These are phyloP conservation scores for Melipona bicolor DNA, from an alignment of 2,888 invertebrate species.

Conservation along the genomic window DNA sequence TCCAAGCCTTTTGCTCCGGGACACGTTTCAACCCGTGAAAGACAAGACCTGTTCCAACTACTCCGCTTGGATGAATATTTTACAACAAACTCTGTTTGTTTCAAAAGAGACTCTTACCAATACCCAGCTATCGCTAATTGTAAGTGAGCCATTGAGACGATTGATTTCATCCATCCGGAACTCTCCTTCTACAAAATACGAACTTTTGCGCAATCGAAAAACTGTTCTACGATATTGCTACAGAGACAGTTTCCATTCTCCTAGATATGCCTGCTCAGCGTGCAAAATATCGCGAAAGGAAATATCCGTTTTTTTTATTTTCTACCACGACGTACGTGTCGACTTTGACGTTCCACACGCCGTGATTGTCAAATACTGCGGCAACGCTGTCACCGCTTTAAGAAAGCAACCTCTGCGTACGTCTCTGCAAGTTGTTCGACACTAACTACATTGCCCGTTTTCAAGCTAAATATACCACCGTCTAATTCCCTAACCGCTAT, in stretches of 20 bases:
- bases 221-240: no score
- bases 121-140: neutral
- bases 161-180: neutral
- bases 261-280: no score
- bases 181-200: no score
- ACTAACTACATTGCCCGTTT: neutral
- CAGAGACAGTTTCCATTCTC: no score
- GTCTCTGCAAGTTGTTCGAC: neutral
- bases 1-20: conserved; percentile 4
- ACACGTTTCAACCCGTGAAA: conserved; percentile 14
- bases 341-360: neutral
- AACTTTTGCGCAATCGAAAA: no score
- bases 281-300: no score
- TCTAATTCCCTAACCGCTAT: neutral
- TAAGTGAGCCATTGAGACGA: neutral
- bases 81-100: neutral
- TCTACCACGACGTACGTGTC: neutral
- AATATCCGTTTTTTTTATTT: neutral
- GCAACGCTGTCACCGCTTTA: neutral
- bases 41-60: neutral
- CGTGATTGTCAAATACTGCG: neutral
- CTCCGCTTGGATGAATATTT: neutral
- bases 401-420: neutral
- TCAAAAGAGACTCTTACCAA: neutral
- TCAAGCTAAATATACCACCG: conserved; percentile 1